Base-by-base conservation (phyloP, 2,888 invertebrate genomes). In the Trichopria drosophilae region DNA sequence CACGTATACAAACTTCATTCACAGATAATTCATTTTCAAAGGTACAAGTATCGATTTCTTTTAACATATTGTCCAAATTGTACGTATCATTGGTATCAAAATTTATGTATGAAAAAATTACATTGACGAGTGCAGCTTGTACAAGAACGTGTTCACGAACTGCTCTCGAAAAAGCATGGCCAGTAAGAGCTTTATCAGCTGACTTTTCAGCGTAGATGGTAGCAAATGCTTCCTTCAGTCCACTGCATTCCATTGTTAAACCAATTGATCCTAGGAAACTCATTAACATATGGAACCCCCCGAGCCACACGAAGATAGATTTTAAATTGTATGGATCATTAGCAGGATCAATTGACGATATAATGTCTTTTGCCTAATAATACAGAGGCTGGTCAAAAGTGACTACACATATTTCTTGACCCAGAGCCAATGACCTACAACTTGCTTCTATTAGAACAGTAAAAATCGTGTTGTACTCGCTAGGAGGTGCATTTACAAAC, bases 221-320 rank as follows among this genome's bases (percentile, higher is more conserved):
- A 36, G 37, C 39, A 23, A 62, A 59, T n/a, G 60, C 39, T 32
- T 67, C 64, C 22, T 58, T 57, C n/a, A 68, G 36, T 15, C 67
- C 68, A 50, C 63, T 66, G 9, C 18, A 72, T 57, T 40, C 60
- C 53, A 26, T 26, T n/a, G 26, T 26, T 7, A 26, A 26, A 19
- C 73, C 73, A 32, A 73, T 58, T 5, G 61, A 26, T 46, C 68
- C 67, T 36, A 72, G 45, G 47, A 65, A 75, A 12, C 64, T 68
- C 67, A 71, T 68, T 12, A 69, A 24, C 22, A 61, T 29, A 51
- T 71, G 68, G 58, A 70, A 72, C 20, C 67, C 64, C 7, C 68
- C 69, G 32, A 70, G 58, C 49, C 66, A 57, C 31, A 67, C 60
- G 34, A 59, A 41, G 18, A 65, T 41, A 16, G 46, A 44, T 15